A percentile compares a stretch with the other conserved stretches of the same genome.
These are phyloP conservation scores for Carabus problematicus DNA, from an alignment of 2,888 invertebrate genomes.

Conservation along the genomic window DNA sequence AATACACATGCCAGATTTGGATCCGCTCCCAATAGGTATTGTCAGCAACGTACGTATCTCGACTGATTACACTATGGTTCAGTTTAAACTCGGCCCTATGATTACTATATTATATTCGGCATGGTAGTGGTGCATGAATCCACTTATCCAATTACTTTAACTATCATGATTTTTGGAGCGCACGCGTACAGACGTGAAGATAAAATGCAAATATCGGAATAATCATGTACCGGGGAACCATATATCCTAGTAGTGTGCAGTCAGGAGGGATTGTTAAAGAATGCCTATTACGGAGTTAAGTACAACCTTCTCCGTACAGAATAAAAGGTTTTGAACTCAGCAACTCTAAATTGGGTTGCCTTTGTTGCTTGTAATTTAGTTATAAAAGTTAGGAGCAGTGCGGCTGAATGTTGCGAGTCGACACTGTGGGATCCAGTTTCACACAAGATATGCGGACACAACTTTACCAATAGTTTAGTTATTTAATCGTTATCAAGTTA, in stretches of 20 bases:
- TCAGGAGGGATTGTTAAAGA: constrained; percentile 4
- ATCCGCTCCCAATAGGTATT: too few relatives aligned
- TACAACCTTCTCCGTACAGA: constrained; percentile 6
- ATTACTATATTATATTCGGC: too few relatives aligned
- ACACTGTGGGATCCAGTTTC: constrained; percentile 13
- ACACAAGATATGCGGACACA: constrained; percentile 28
- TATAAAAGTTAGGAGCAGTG: constrained; percentile 35
- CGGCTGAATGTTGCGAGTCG: constrained; percentile 23
- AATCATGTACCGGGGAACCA: background rate
- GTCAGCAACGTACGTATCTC: too few relatives aligned
- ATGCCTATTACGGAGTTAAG: constrained; percentile 13
- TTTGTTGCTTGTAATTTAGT: constrained; percentile 40
- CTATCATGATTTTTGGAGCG: constrained; percentile 1
- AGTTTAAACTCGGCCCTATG: too few relatives aligned
- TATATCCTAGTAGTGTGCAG: background rate
- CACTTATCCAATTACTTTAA: constrained; percentile 28
- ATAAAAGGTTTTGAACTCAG: constrained; percentile 25
- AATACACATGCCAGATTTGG: too few relatives aligned
- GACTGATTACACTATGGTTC: too few relatives aligned
- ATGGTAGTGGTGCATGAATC: background rate
- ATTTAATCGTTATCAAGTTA: constrained; percentile 39
- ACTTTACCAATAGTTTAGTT: constrained; percentile 30
- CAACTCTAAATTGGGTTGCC: constrained; percentile 38
- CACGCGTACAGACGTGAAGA: background rate
- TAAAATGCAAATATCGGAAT: constrained; percentile 23